These are phyloP conservation scores for Meganola albula DNA, from an alignment of 2,888 invertebrate species.

Conservation along the genomic window DNA sequence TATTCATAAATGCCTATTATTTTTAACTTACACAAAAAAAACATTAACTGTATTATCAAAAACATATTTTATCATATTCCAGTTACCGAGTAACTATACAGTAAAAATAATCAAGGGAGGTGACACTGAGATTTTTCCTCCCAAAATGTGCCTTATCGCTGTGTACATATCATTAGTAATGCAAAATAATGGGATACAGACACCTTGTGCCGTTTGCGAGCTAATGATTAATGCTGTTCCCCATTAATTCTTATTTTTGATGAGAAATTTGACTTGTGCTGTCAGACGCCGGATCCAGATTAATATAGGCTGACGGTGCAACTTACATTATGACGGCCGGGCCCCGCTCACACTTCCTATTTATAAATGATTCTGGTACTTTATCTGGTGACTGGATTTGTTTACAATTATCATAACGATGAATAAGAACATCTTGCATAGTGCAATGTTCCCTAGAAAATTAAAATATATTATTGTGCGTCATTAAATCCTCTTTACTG, in stretches of 20 bases:
- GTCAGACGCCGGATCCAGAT: conserved; percentile 74
- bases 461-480: too few species aligned
- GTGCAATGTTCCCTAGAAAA: too few species aligned
- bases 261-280: conserved; percentile 77
- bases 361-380: conserved; percentile 13
- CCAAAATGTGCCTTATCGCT: conserved; percentile 65
- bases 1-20: too few species aligned
- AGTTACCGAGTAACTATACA: too few species aligned
- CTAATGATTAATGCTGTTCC: conserved; percentile 74
- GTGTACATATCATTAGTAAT: conserved; percentile 77
- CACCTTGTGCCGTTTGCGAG: conserved; percentile 76
- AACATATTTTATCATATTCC: too few species aligned
- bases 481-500: too few species aligned
- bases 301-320: conserved; percentile 75
- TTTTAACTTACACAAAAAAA: too few species aligned
- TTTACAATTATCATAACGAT: too few species aligned
- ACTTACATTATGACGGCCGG: conserved; percentile 59
- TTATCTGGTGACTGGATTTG: conserved; percentile 6
- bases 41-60: too few species aligned
- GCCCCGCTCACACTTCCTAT: conserved; percentile 26
- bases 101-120: conserved; percentile 46
- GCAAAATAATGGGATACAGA: conserved; percentile 77
- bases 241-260: conserved; percentile 78
- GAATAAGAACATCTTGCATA: too few species aligned
- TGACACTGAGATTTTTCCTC: conserved; percentile 59